Evolutionary conservation across 2,113 vertebrate genomes (phyloP).

Genomic region (Paramormyrops kingsleyae): DNA sequence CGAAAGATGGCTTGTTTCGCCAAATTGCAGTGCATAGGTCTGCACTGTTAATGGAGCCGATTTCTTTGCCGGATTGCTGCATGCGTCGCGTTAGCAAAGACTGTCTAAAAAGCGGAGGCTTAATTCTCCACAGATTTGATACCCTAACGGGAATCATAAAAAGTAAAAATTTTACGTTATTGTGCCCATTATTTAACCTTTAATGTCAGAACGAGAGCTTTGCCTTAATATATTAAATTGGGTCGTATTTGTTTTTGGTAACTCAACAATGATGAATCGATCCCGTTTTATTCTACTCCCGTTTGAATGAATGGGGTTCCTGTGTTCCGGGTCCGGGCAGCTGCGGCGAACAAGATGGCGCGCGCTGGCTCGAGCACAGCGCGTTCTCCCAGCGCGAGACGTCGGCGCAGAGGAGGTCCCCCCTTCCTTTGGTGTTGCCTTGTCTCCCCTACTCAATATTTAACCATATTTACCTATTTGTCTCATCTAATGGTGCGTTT

Average conservation of each 20-base stretch:
- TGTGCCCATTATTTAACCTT: background rate
- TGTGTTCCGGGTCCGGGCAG: slow-evolving; percentile 18
- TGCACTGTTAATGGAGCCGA: background rate
- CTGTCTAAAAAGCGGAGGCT: background rate
- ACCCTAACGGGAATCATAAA: background rate
- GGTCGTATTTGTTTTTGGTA: background rate
- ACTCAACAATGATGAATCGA: slow-evolving; percentile 5
- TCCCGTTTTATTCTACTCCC: background rate
- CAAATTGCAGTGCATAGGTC: background rate
- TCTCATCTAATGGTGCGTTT: background rate
- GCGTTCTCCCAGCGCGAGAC: slow-evolving; percentile 16
- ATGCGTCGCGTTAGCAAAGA: background rate
- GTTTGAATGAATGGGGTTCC: slow-evolving; percentile 17
- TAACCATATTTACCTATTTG: background rate
- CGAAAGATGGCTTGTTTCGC: background rate
- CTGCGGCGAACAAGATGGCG: slow-evolving; percentile 31
- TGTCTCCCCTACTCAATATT: background rate
- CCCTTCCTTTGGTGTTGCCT: background rate
- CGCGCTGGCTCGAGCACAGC: slow-evolving; percentile 13
- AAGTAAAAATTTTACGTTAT: background rate
- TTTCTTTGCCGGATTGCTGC: background rate
- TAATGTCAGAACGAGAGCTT: background rate
- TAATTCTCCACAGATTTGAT: background rate
- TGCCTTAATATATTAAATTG: background rate
- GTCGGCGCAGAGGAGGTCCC: slow-evolving; percentile 5